These are phyloP conservation scores for Dendrolimus kikuchii DNA, from an alignment of 1,140 invertebrate species.

Conservation along the genomic window DNA sequence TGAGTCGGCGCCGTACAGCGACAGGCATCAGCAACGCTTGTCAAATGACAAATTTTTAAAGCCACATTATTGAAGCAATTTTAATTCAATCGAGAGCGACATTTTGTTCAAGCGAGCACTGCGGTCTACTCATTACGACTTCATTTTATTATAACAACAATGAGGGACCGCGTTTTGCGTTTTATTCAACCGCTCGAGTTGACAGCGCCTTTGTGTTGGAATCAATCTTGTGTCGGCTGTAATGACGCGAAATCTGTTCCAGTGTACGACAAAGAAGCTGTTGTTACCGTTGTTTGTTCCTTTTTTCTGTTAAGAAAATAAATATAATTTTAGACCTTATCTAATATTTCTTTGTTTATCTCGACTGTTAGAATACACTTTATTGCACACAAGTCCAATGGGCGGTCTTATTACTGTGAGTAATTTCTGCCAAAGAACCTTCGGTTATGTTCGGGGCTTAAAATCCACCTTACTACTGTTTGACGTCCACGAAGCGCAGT, in stretches of 20 bases:
- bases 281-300: slow-evolving; percentile 49
- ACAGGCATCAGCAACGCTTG: slow-evolving; percentile 55
- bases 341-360: neutral
- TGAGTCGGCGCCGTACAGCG: slow-evolving; percentile 11
- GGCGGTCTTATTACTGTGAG: no score
- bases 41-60: slow-evolving; percentile 57
- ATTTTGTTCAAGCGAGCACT: slow-evolving; percentile 32
- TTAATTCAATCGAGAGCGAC: slow-evolving; percentile 59
- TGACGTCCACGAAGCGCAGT: no score
- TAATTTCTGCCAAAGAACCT: no score
- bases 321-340: slow-evolving; percentile 1
- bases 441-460: no score
- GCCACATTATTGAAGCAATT: slow-evolving; percentile 53
- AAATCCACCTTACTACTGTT: no score
- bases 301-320: slow-evolving; percentile 25
- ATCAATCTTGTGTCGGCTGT: slow-evolving; percentile 59
- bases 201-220: slow-evolving; percentile 57
- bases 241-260: slow-evolving; percentile 64
- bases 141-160: slow-evolving; percentile 70
- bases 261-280: slow-evolving; percentile 48
- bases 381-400: no score
- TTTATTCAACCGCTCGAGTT: slow-evolving; percentile 46
- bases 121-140: slow-evolving; percentile 62
- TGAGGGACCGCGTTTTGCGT: slow-evolving; percentile 39
- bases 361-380: no score